phyloP scores from a whole-genome alignment of 1,140 invertebrate genomes.

The Bathynomus jamesi region DNA sequence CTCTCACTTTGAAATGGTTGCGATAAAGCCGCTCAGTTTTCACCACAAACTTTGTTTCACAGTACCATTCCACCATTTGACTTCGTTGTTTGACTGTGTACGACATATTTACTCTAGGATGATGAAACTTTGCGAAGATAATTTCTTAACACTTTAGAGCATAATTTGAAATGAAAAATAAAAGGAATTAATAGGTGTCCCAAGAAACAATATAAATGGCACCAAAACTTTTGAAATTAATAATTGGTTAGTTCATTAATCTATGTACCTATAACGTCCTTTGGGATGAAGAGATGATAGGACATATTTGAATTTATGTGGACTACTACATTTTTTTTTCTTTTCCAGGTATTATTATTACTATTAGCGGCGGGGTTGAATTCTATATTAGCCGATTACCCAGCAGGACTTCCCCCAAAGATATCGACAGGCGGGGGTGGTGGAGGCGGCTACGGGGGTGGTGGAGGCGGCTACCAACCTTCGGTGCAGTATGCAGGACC shows the following conservation, averaged over 20 bases:
- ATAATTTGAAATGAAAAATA: neutral
- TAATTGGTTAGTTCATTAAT: neutral
- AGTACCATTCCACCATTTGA: no score
- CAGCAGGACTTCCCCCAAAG: neutral
- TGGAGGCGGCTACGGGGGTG: no score
- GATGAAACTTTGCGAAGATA: neutral
- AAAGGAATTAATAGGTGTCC: neutral
- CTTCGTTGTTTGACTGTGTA: no score
- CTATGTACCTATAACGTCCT: neutral
- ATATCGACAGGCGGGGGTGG: neutral
- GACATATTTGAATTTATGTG: neutral
- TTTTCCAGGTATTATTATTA: neutral
- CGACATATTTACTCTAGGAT: no score
- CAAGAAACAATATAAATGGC: neutral
- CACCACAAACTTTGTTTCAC: no score
- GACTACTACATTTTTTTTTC: neutral
- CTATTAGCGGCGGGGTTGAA: neutral
- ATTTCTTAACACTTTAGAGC: neutral
- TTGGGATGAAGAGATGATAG: no score
- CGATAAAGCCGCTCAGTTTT: no score
- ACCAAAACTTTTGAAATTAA: neutral
- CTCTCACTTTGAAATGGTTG: no score
- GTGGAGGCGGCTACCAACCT: slow-evolving; percentile 21
- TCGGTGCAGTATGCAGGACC: slow-evolving; percentile 45
- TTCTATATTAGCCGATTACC: neutral